Conservation (phyloP, 2,113 vertebrate species). For the Carettochelys insculpta region DNA sequence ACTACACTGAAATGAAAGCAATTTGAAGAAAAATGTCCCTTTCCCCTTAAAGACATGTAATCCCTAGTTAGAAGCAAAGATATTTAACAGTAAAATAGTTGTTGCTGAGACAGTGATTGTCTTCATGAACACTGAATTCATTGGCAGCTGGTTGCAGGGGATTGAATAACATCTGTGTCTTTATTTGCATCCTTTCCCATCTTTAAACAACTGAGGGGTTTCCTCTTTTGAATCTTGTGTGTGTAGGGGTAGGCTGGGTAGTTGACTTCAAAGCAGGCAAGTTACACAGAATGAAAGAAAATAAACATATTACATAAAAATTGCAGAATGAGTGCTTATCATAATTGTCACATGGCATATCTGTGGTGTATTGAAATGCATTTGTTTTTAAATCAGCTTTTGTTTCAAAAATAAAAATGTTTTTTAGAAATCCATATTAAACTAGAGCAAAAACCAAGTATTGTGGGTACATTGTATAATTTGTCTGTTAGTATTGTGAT, state of each 20-base stretch:
- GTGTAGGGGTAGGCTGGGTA: background rate
- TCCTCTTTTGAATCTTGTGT: background rate
- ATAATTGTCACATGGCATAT: background rate
- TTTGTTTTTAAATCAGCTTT: background rate
- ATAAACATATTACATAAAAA: background rate
- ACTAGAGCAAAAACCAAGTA: background rate
- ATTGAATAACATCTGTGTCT: background rate
- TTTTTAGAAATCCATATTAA: slow-evolving; percentile 20
- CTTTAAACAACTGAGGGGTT: background rate
- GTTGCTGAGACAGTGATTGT: background rate
- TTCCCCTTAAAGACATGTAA: background rate
- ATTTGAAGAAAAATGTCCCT: background rate
- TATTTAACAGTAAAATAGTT: background rate
- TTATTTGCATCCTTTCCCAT: background rate
- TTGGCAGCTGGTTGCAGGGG: background rate
- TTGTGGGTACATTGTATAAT: accelerated
- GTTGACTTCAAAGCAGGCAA: background rate
- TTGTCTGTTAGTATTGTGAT: accelerated
- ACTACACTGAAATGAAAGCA: background rate
- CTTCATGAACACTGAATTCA: background rate
- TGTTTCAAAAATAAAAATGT: background rate
- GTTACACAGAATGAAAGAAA: background rate
- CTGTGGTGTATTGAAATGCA: background rate
- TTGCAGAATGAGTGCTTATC: background rate
- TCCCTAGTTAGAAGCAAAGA: background rate